These are phyloP conservation scores for Andrena fulva DNA, from an alignment of 2,888 invertebrate genomes.

Conservation along the genomic window DNA sequence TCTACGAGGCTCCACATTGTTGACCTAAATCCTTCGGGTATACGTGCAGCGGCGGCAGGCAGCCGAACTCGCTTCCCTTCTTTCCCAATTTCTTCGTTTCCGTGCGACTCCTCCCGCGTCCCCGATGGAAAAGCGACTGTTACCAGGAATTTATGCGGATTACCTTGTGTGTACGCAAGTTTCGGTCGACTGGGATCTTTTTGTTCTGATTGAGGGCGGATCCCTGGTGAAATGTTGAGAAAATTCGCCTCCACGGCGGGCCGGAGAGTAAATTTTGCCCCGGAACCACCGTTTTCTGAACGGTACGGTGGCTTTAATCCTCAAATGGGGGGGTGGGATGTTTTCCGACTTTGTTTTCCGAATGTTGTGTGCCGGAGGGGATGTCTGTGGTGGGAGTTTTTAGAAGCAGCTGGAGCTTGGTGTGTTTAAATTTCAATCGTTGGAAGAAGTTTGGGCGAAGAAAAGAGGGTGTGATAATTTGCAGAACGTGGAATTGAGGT, in stretches of 20 bases:
- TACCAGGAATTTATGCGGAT: conserved; percentile 50
- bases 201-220: conserved; percentile 16
- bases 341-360: no score
- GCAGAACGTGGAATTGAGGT: no score
- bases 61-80: conserved; percentile 11
- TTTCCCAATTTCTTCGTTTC: conserved; percentile 47
- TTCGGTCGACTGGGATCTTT: conserved; percentile 7
- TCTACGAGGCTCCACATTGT: conserved; percentile 64
- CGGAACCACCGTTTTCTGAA: neutral
- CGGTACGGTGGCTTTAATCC: neutral
- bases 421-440: no score
- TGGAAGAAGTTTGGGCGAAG: no score
- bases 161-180: conserved; percentile 25
- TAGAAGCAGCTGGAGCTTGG: no score
- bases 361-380: no score
- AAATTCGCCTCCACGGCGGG: neutral
- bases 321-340: no score
- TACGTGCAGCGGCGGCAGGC: conserved; percentile 34
- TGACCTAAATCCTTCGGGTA: conserved; percentile 60
- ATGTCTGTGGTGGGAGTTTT: no score
- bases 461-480: no score
- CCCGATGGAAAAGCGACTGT: conserved; percentile 35
- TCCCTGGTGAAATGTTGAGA: conserved; percentile 1
- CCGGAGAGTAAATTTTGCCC: neutral
- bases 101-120: conserved; percentile 5